Percentiles rank a stretch among this genome's conserved stretches.
Conservation (phyloP, 1,140 invertebrate species). For the Steinernema khuongi region DNA sequence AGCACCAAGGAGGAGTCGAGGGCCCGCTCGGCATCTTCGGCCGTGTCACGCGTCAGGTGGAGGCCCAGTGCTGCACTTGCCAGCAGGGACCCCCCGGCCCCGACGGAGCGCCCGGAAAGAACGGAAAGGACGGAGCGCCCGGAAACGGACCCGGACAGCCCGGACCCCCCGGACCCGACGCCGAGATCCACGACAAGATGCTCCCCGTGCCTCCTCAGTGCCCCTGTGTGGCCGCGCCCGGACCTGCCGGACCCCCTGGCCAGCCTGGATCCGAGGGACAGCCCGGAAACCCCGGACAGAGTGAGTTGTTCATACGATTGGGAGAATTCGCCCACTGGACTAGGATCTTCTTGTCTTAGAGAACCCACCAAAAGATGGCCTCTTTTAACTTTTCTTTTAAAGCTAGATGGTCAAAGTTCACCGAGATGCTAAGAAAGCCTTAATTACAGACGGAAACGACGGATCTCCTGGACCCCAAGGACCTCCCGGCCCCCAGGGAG, state of each 20-base stretch:
- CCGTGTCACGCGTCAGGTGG: slow-evolving; percentile 52
- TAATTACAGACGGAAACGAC: slow-evolving; percentile 49
- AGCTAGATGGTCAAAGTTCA: no score
- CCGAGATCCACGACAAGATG: slow-evolving; percentile 55
- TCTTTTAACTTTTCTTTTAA: no score
- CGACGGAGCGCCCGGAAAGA: slow-evolving; percentile 40
- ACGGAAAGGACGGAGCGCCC: slow-evolving; percentile 48
- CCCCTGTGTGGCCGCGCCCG: slow-evolving; percentile 52
- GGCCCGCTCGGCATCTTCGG: slow-evolving; percentile 39
- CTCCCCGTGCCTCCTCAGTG: slow-evolving; percentile 57
- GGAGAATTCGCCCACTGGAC: no score
- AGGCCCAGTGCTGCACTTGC: slow-evolving; percentile 55
- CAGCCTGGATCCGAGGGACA: slow-evolving; percentile 51
- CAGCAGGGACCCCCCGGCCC: slow-evolving; percentile 58
- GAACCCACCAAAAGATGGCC: no score
- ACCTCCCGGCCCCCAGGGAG: slow-evolving; percentile 42
- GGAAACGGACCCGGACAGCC: slow-evolving; percentile 48
- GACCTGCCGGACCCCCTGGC: slow-evolving; percentile 44
- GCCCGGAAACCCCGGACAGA: slow-evolving; percentile 51
- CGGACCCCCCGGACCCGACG: slow-evolving; percentile 53
- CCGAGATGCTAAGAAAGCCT: neutral
- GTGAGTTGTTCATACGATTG: slow-evolving; percentile 26
- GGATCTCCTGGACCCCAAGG: slow-evolving; percentile 47
- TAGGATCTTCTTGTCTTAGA: no score
- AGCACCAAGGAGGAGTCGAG: slow-evolving; percentile 34